Percentiles rank a stretch among this genome's conserved stretches.
Conservation (phyloP, 2,888 invertebrate genomes). For the Pristionchus fissidentatus region DNA sequence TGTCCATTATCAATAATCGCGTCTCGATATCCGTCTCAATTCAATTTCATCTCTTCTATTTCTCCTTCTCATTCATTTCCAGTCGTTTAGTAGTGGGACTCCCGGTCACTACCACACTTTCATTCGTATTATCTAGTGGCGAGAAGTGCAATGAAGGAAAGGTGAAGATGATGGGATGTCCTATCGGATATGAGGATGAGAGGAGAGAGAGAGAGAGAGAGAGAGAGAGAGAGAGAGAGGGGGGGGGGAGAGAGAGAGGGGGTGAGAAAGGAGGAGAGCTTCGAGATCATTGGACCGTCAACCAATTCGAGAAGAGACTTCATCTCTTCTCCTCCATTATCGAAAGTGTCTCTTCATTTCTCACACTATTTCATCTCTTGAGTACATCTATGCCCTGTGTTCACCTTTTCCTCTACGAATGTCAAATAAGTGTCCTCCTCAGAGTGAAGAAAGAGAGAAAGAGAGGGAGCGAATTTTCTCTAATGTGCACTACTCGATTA, state of each 20-base stretch:
- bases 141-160: conserved; percentile 16
- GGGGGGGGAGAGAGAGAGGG: background rate
- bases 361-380: background rate
- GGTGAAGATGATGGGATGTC: background rate
- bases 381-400: too few species aligned
- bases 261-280: background rate
- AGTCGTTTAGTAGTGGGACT: background rate
- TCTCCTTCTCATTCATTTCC: conserved; percentile 1
- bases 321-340: conserved; percentile 33
- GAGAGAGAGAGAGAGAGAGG: conserved; percentile 3
- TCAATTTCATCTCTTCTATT: background rate
- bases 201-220: background rate
- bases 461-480: background rate
- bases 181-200: conserved; percentile 32
- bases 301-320: conserved; percentile 32
- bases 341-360: background rate
- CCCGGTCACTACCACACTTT: background rate
- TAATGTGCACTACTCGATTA: conserved; percentile 12
- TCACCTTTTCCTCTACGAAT: conserved; percentile 13
- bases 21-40: conserved; percentile 18
- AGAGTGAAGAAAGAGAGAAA: background rate
- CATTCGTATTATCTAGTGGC: background rate
- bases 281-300: conserved; percentile 38
- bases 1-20: background rate
- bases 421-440: conserved; percentile 38